Percentiles rank a stretch among this genome's conserved stretches.
Conservation (phyloP, 2,113 vertebrate genomes). For the Calypte anna region DNA sequence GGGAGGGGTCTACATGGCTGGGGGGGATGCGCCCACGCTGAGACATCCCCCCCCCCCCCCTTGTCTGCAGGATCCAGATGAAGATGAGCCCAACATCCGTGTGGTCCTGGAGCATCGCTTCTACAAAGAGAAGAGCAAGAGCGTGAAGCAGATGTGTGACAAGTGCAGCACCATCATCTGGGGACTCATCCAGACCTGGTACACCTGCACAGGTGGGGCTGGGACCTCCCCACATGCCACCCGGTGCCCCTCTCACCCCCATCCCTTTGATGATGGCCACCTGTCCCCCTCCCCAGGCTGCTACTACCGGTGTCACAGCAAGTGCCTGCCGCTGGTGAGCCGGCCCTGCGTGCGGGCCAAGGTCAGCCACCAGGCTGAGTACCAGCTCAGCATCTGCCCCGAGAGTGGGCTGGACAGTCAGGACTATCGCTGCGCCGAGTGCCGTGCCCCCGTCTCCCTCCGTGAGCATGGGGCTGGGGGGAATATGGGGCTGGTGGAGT, state of each 20-base stretch:
- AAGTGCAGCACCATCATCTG: slow-evolving; percentile 95
- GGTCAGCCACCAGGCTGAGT: slow-evolving; percentile 96
- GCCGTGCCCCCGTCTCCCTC: slow-evolving; percentile 89
- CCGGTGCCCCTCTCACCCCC: no score
- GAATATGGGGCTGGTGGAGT: no score
- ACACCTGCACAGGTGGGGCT: slow-evolving; percentile 93
- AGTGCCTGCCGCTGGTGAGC: slow-evolving; percentile 93
- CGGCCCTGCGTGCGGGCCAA: slow-evolving; percentile 93
- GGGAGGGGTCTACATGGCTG: neutral
- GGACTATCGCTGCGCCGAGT: slow-evolving; percentile 95
- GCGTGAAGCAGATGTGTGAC: slow-evolving; percentile 95
- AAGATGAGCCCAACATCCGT: slow-evolving; percentile 92
- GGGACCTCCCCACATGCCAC: neutral
- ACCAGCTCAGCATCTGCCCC: slow-evolving; percentile 95
- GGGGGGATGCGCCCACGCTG: fast-evolving
- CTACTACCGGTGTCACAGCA: slow-evolving; percentile 96
- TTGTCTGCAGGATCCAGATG: slow-evolving; percentile 85
- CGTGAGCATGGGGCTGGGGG: slow-evolving; percentile 73
- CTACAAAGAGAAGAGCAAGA: slow-evolving; percentile 98
- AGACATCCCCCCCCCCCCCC: fast-evolving
- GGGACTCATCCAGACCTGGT: slow-evolving; percentile 99
- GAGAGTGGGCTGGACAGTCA: slow-evolving; percentile 93
- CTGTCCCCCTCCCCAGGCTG: slow-evolving; percentile 75
- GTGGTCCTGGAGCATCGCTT: slow-evolving; percentile 93
- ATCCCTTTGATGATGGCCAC: fast-evolving